Conservation (phyloP, 2,888 invertebrate genomes). For the Petrolisthes manimaculis region DNA sequence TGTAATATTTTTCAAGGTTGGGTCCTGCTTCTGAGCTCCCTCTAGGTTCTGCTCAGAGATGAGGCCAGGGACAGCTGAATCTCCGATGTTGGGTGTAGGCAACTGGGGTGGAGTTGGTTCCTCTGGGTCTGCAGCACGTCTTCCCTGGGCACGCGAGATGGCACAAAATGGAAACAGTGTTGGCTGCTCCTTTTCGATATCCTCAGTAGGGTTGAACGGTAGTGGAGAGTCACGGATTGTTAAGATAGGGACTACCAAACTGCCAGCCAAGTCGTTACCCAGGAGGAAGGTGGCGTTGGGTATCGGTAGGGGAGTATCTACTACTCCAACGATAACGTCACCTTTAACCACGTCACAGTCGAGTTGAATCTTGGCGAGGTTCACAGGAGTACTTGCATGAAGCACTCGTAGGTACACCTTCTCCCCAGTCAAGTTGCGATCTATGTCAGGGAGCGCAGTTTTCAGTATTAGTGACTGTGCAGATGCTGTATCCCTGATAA, state of each 20-base stretch:
- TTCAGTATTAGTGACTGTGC: background rate
- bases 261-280: slow-evolving; percentile 12
- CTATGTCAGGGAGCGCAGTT: background rate
- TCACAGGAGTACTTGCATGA: background rate
- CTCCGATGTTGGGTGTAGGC: background rate
- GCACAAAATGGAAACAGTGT: slow-evolving; percentile 7
- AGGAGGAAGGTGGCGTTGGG: background rate
- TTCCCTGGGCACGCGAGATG: background rate
- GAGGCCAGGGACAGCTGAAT: background rate
- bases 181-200: slow-evolving; percentile 15
- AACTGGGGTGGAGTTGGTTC: background rate
- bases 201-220: slow-evolving; percentile 8
- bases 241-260: slow-evolving; percentile 1
- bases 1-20: too few relatives aligned
- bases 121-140: background rate
- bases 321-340: background rate
- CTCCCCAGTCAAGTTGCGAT: background rate
- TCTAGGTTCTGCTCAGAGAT: background rate
- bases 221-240: background rate
- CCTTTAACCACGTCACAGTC: background rate
- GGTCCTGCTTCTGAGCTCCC: background rate
- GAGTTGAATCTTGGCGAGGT: background rate
- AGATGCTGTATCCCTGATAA: slow-evolving; percentile 4
- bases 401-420: background rate
- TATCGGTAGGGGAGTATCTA: background rate